Base-by-base conservation (phyloP, 2,888 invertebrate genomes). In the Cheilosia vernalis region DNA sequence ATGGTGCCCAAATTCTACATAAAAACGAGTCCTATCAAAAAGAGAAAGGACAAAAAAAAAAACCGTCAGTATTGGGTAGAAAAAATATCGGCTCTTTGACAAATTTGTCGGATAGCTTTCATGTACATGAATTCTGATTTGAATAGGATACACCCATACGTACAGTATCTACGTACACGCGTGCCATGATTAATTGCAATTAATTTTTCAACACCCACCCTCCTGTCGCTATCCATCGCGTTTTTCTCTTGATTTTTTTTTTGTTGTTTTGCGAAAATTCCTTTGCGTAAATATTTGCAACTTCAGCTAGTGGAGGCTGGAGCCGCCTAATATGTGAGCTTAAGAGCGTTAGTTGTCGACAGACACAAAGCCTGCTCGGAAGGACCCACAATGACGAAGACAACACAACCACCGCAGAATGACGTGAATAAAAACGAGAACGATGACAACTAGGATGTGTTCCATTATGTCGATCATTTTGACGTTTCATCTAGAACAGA, bases 121-220 rank as follows among this genome's bases (percentile, higher is more conserved):
- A 55, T 49, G 56, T 13, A 64, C 47, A 72, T n/a, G 74, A 58
- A 51, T 64, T 40, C 55, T 66, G 79, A 79, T 72, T 79, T 79
- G 58, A 79, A 72, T 79, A 51, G 61, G 55, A 47, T 47, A 42
- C 58, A 53, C 27, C 19, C 19, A 33, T 37, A 47, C 15, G 21
- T 17, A 73, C 21, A 55, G 61, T 33, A 55, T 61, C 58, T 53
- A 61, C 55, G 58, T 69, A 51, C 21, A 37, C 37, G 55, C 37
- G 55, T 33, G 66, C 76, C 44, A 21, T 69, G 70, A 85, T 85
- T 85, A 85, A 85, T 85, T 66, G 76, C 85, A 81, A 77, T 81
- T 81, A 85, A 85, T 85, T 85, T 85, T 72, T 81, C 81, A 85
- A 53, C 70, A 30, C 63, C 70, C 44, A 47, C 9, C 9, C 30